Conservation (phyloP, 1,140 invertebrate genomes). For the Drosophila ironensis region DNA sequence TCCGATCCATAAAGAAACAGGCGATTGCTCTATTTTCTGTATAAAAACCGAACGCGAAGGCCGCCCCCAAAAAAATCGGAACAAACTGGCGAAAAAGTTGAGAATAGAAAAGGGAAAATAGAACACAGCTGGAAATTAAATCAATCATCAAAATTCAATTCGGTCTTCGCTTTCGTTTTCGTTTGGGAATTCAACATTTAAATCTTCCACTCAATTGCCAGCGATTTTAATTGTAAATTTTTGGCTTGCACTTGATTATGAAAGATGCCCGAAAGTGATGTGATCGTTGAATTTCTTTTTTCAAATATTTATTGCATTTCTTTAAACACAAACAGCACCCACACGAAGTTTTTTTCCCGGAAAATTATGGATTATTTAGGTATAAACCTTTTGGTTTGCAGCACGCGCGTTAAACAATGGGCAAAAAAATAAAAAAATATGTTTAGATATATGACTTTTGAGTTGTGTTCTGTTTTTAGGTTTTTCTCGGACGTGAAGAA, state of each 20-base stretch:
- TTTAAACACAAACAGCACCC: slow-evolving; percentile 6
- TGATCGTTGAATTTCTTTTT: slow-evolving; percentile 6
- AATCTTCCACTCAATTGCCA: slow-evolving; percentile 17
- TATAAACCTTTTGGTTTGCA: slow-evolving; percentile 50
- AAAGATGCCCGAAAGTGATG: not conserved
- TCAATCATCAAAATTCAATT: slow-evolving; percentile 59
- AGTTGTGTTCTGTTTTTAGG: too few species aligned
- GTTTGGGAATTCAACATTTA: not conserved
- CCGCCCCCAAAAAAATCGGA: slow-evolving; percentile 20
- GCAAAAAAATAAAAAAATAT: slow-evolving; percentile 1
- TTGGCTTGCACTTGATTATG: slow-evolving; percentile 39
- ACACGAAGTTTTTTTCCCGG: slow-evolving; percentile 18
- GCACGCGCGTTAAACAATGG: slow-evolving; percentile 48
- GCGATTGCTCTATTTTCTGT: slow-evolving; percentile 51
- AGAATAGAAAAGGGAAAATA: slow-evolving; percentile 11
- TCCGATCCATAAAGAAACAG: slow-evolving; percentile 55
- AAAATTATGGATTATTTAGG: slow-evolving; percentile 37
- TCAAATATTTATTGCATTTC: not conserved
- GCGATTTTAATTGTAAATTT: slow-evolving; percentile 12
- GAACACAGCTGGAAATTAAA: slow-evolving; percentile 53
- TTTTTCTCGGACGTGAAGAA: slow-evolving; percentile 47
- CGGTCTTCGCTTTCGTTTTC: slow-evolving; percentile 25
- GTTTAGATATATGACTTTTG: slow-evolving; percentile 7
- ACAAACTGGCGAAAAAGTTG: slow-evolving; percentile 12
- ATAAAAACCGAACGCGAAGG: slow-evolving; percentile 42